A percentile compares a stretch with the other conserved stretches of the same genome.
Evolutionary conservation across 1,140 invertebrate genomes (phyloP).

Genomic region (Drosophila nasuta): DNA sequence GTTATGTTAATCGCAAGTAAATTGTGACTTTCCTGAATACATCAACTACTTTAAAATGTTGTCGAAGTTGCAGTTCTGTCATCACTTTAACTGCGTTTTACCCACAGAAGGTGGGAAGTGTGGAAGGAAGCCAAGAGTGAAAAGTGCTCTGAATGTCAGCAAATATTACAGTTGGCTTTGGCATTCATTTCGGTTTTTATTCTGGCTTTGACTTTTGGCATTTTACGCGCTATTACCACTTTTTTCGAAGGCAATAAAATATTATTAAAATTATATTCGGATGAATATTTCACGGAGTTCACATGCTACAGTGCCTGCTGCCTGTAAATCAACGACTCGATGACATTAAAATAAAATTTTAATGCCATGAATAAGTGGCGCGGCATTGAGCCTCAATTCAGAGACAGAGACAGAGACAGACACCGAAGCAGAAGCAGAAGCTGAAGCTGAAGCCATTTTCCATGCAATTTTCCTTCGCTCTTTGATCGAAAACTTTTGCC

Average conservation of each 20-base stretch:
- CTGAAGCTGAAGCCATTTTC: constrained; percentile 17
- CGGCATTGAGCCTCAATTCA: constrained; percentile 38
- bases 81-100: too few species aligned
- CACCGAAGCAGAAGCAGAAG: neutral
- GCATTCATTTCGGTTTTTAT: neutral
- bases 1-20: too few species aligned
- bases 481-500: constrained; percentile 77
- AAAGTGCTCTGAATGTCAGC: neutral
- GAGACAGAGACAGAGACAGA: neutral
- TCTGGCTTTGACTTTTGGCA: constrained; percentile 30
- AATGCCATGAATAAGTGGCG: constrained; percentile 58
- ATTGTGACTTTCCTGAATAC: too few species aligned
- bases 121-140: too few species aligned
- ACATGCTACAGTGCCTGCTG: constrained; percentile 25
- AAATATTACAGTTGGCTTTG: neutral
- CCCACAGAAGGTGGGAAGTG: too few species aligned
- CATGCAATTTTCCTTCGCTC: constrained; percentile 41
- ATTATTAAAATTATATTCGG: constrained; percentile 82
- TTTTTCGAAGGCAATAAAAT: constrained; percentile 79
- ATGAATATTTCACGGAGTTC: constrained; percentile 16
- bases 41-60: too few species aligned
- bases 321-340: constrained; percentile 84
- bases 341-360: constrained; percentile 85
- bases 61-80: too few species aligned
- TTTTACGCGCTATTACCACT: constrained; percentile 76